phyloP scores from a whole-genome alignment of 2,797 vertebrate genomes.

The Discoglossus pictus region DNA sequence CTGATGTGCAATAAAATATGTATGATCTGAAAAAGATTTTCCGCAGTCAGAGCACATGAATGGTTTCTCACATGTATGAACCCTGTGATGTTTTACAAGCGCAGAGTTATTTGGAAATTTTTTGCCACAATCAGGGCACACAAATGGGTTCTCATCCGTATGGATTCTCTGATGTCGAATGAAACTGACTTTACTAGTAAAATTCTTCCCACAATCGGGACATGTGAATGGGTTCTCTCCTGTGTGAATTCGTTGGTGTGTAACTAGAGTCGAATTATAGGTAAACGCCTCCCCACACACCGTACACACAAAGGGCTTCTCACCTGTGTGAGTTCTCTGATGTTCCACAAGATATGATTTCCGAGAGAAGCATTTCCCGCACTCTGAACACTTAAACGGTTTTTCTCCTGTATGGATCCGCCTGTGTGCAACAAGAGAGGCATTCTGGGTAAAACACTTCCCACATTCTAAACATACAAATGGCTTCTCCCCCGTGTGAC shows the following conservation, averaged over 20 bases:
- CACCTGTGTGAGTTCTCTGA: conserved; percentile 64
- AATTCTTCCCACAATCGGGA: conserved; percentile 40
- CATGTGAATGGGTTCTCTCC: conserved; percentile 53
- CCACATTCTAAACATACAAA: conserved; percentile 55
- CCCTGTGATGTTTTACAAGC: conserved; percentile 56
- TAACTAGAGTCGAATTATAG: conserved; percentile 59
- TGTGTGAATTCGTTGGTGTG: conserved; percentile 59
- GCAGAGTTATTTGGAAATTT: conserved; percentile 54
- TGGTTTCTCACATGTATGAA: conserved; percentile 61
- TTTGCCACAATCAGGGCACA: conserved; percentile 57
- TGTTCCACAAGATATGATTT: conserved; percentile 63
- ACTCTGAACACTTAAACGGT: conserved; percentile 58
- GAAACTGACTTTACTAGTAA: conserved; percentile 47
- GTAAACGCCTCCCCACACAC: conserved; percentile 57
- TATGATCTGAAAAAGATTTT: conserved; percentile 57
- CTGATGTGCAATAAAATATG: conserved; percentile 60
- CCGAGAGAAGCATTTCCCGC: conserved; percentile 64
- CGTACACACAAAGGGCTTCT: conserved; percentile 63
- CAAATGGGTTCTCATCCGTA: too few species aligned
- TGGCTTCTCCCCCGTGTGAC: conserved; percentile 48
- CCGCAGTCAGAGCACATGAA: conserved; percentile 57
- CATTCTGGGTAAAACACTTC: conserved; percentile 52
- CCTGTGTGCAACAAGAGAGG: conserved; percentile 53
- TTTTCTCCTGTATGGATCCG: conserved; percentile 59
- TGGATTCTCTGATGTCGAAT: conserved; percentile 56